Evolutionary conservation across 2,888 invertebrate species (phyloP).

Genomic region (Eucera pruinosa): DNA sequence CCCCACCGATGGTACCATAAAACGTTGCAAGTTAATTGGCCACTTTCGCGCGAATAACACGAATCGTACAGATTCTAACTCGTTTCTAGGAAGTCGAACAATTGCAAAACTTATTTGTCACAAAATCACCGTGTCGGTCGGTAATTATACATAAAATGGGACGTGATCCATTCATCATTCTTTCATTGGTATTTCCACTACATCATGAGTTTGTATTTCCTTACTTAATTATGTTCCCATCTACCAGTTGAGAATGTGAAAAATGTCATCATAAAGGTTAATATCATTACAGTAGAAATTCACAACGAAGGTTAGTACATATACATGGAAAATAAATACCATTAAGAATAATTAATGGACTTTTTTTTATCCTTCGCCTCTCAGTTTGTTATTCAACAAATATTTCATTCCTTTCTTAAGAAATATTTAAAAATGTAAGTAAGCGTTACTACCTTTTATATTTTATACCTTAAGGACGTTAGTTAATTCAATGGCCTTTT

Average conservation of each 20-base stretch:
- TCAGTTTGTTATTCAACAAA: too few relatives aligned
- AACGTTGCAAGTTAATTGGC: background rate
- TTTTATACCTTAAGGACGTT: too few relatives aligned
- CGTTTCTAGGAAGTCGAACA: conserved; percentile 15
- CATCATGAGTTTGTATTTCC: conserved; percentile 14
- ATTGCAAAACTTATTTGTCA: conserved; percentile 27
- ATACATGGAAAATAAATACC: too few relatives aligned
- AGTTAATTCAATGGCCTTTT: too few relatives aligned
- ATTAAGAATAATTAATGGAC: too few relatives aligned
- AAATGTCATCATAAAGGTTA: conserved; percentile 7
- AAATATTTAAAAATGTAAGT: too few relatives aligned
- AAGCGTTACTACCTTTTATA: too few relatives aligned
- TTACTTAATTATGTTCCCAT: background rate
- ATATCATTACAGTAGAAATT: background rate
- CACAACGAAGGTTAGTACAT: too few relatives aligned
- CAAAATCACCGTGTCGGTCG: background rate
- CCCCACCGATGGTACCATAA: too few relatives aligned
- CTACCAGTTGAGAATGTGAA: background rate
- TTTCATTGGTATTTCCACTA: background rate
- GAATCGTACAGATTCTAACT: background rate
- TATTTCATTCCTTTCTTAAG: too few relatives aligned
- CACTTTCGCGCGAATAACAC: conserved; percentile 4
- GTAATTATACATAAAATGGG: background rate
- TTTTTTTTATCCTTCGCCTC: too few relatives aligned
- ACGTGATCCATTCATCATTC: conserved; percentile 24